These are phyloP conservation scores for Gymnarchus niloticus DNA, from an alignment of 2,113 vertebrate species.

Conservation along the genomic window DNA sequence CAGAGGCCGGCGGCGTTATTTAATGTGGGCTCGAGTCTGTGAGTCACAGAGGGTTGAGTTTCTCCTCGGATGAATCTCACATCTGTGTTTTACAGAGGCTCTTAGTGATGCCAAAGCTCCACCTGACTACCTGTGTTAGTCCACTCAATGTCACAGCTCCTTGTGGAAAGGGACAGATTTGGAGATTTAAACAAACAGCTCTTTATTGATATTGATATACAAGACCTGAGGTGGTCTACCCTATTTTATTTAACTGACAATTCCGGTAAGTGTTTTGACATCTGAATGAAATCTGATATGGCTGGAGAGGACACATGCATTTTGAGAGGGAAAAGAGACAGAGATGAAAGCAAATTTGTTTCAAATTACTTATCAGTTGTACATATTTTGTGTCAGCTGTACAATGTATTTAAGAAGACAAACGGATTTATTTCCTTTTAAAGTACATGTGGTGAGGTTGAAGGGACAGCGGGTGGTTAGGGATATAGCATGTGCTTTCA, in stretches of 20 bases:
- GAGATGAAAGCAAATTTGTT: conserved; percentile 6
- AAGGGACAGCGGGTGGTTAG: neutral
- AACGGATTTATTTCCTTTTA: neutral
- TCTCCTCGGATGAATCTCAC: neutral
- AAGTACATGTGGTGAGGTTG: neutral
- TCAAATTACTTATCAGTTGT: neutral
- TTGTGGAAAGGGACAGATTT: conserved; percentile 16
- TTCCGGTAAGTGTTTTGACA: neutral
- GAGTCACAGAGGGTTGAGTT: neutral
- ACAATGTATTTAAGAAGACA: conserved; percentile 3
- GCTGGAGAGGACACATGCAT: neutral
- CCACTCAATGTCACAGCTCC: conserved; percentile 4
- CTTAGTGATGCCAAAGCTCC: neutral
- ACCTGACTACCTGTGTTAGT: neutral
- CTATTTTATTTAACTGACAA: conserved; percentile 13
- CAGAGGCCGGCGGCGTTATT: neutral
- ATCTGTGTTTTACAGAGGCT: neutral
- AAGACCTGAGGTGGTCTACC: neutral
- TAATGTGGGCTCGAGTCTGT: neutral
- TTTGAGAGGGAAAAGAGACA: neutral
- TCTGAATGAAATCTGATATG: conserved; percentile 7
- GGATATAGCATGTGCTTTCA: no score
- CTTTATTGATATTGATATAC: conserved; percentile 16
- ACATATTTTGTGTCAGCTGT: conserved; percentile 1
- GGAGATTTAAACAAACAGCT: conserved; percentile 13